Base-by-base conservation (phyloP, 2,888 invertebrate species). In the Pogonocherus hispidulus region DNA sequence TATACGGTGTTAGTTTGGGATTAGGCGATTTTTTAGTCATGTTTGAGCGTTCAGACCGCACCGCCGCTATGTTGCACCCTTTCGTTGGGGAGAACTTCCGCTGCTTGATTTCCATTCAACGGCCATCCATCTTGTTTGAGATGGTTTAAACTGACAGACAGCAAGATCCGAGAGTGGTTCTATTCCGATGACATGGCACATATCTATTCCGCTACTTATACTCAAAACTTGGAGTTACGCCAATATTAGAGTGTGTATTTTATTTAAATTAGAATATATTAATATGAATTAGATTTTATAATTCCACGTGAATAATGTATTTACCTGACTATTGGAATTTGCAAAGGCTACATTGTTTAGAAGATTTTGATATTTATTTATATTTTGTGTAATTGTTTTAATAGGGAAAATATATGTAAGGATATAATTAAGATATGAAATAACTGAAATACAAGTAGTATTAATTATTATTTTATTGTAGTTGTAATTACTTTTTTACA, bases 41-140 rank as follows among this genome's bases (percentile, higher is more conserved):
- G 73, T 72, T 70, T 51, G 67, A 67, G 52, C 69, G 69, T 64
- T 72, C 62, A 57, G 62, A 51, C 55, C 62, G 56, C 51, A 62
- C 62, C 72, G 67, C 70, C 66, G 70, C 69, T 74, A 67, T 67
- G 71, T 68, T 76, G 76, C 78, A 77, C 78, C 79, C 80, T 80
- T 79, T 79, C 79, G 76, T 78, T 76, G 73, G 76, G 81, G 80
- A 79, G 79, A 80, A 80, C 81, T 82, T 81, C 83, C 82, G 83
- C 82, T 82, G 84, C 88, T 88, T 87, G 88, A 89, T 89, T 89
- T 89, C 88, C 88, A 89, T 88, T 88, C 88, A 87, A 86, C 86
- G 86, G 87, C 87, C 88, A 89, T 89, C 89, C 89, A 89, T 89
- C 89, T 89, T 89, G 87, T 88, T 89, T 88, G 88, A 88, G 87